Evolutionary conservation across 2,113 vertebrate genomes (phyloP).

Genomic region (Otocyon megalotis): DNA sequence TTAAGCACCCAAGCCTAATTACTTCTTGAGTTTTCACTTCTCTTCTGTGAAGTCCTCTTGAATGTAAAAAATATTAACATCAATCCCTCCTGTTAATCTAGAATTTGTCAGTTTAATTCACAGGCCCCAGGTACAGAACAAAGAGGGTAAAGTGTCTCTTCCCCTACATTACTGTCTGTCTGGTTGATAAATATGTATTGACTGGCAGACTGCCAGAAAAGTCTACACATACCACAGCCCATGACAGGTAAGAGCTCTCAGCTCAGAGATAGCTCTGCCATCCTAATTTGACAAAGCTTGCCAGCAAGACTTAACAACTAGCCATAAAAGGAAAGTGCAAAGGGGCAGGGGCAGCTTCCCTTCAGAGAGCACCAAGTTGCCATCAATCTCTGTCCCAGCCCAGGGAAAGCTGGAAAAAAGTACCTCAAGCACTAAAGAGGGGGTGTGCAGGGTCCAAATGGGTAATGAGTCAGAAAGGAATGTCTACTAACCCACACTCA

Average conservation of each 20-base stretch:
- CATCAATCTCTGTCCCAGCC: conserved; percentile 31
- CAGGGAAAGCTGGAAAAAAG: conserved; percentile 15
- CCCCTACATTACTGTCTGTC: not conserved
- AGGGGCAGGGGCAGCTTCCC: conserved; percentile 42
- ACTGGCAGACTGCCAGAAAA: not conserved
- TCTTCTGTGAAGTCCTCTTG: not conserved
- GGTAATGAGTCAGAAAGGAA: conserved; percentile 79
- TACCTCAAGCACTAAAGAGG: not conserved
- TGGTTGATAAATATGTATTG: not conserved
- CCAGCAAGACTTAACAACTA: conserved; percentile 40
- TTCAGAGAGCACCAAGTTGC: conserved; percentile 61
- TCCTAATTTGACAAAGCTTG: conserved; percentile 32
- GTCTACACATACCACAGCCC: not conserved
- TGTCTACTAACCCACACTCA: conserved; percentile 53
- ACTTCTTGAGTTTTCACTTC: not conserved
- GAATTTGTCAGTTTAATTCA: not conserved
- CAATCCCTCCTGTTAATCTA: not conserved
- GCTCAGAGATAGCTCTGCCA: not conserved
- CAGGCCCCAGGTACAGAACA: not conserved
- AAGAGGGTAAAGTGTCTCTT: not conserved
- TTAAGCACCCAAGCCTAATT: not conserved
- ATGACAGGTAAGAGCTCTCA: not conserved
- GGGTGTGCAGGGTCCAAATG: not conserved
- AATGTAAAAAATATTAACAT: not conserved
- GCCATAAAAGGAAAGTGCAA: conserved; percentile 50